These are phyloP conservation scores for Lepidotrigona ventralis DNA, from an alignment of 1,140 invertebrate species.

Conservation along the genomic window DNA sequence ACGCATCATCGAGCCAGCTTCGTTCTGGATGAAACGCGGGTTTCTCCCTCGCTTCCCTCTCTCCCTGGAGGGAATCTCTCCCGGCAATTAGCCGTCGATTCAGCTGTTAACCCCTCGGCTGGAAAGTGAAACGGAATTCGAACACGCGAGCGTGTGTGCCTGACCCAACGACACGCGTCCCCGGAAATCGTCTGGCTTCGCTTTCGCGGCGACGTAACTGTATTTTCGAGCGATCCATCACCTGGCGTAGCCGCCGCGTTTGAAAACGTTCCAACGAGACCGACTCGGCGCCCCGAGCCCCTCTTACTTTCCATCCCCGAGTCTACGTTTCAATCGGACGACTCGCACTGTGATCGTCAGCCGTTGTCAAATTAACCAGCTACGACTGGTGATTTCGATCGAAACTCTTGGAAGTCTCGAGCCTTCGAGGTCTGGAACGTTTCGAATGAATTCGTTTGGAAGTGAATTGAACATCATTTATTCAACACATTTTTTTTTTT, in stretches of 20 bases:
- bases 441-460: too few species aligned
- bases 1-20: slow-evolving; percentile 45
- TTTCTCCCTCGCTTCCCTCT: background rate
- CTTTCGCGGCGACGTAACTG: slow-evolving; percentile 28
- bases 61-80: too few species aligned
- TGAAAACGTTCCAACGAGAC: slow-evolving; percentile 10
- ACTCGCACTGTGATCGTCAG: too few species aligned
- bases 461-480: too few species aligned
- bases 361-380: too few species aligned
- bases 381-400: too few species aligned
- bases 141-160: background rate
- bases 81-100: slow-evolving; percentile 54
- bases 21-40: background rate
- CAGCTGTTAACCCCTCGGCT: slow-evolving; percentile 25
- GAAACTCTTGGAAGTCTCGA: too few species aligned
- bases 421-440: too few species aligned
- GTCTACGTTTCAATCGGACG: background rate
- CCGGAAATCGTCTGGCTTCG: slow-evolving; percentile 20
- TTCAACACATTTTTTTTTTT: too few species aligned
- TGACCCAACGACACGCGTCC: background rate
- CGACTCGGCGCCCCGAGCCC: background rate
- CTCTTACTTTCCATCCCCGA: slow-evolving; percentile 9
- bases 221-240: slow-evolving; percentile 34
- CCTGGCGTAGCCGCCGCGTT: background rate
- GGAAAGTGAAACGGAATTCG: slow-evolving; percentile 27